Conservation (phyloP, 2,113 vertebrate species). For the Platichthys flesus region DNA sequence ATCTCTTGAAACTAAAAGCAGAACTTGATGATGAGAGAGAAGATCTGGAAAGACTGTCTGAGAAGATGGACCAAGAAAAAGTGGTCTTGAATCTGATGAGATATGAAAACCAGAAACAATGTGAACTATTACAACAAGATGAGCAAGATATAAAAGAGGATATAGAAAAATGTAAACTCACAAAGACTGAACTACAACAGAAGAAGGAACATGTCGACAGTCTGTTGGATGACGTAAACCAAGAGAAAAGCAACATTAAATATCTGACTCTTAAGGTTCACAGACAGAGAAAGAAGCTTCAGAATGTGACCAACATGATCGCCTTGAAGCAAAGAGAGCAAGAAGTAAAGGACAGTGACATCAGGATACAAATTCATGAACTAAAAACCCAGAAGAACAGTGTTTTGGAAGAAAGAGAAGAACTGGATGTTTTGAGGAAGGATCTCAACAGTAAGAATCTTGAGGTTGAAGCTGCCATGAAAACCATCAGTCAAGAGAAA, state of each 20-base stretch:
- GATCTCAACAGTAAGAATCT: too few species aligned
- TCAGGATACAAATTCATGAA: too few species aligned
- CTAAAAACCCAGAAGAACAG: too few species aligned
- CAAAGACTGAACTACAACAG: background rate
- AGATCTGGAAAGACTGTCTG: background rate
- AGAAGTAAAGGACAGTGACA: background rate
- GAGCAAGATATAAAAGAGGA: background rate
- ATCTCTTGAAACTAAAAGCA: background rate
- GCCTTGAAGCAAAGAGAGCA: background rate
- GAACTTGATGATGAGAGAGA: background rate
- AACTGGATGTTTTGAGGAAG: too few species aligned
- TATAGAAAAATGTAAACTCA: background rate
- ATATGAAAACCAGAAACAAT: background rate
- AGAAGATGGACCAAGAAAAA: background rate
- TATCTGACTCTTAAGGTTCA: background rate
- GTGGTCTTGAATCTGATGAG: background rate
- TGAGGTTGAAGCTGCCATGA: too few species aligned
- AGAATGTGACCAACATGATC: background rate
- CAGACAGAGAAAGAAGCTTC: background rate
- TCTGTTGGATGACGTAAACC: background rate
- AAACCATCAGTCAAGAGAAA: too few species aligned
- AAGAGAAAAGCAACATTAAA: background rate
- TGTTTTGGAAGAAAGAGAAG: too few species aligned
- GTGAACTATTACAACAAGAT: background rate
- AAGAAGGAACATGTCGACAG: background rate